Evolutionary conservation across 2,113 vertebrate genomes (phyloP), one percentile per base, ranked within the genome.

Genomic region (Carassius carassius): DNA sequence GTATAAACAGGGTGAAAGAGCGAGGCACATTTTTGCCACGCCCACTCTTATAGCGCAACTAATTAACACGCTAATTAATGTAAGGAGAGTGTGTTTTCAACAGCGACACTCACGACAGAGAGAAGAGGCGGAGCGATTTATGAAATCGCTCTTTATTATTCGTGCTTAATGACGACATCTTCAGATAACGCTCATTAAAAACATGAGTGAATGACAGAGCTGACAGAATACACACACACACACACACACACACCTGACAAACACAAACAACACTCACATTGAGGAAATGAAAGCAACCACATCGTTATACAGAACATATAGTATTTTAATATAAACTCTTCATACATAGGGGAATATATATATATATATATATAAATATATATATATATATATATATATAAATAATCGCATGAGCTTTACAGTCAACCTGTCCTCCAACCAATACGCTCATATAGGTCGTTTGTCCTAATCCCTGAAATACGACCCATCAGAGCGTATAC

Each of bases 1-100:
- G 65, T 69, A 37, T 37, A 72, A 93, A 92, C 92, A 91, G 90
- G 87, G 90, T 90, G 67, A 70, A 67, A 37, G 29, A 37, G 67
- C 14, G 3, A 16, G 16, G 65, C 65, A 17, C 12, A 14, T 63
- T 9, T 91, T 91, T 94, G 93, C 92, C 91, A 92, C 87, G 86
- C 70, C 86, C 92, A 92, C 91, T 92, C 88, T 1, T 83, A 89
- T 9, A 91, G 93, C 21, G 21, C 56, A 60, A 17, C 56, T 93
- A 94, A 95, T 94, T 95, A 94, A 91, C 90, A 56, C 84, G 84
- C 91, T 94, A 93, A 95, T 95, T 92, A 95, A 92, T 89, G 90
- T 49, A 88, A 91, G 92, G 29, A 78, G 91, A 91, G 90, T 92
- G 91, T 93, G 90, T 93, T 92, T 92, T 88, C 90, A 89, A 87